phyloP scores from a whole-genome alignment of 2,113 vertebrate species.

The Geococcyx californianus region DNA sequence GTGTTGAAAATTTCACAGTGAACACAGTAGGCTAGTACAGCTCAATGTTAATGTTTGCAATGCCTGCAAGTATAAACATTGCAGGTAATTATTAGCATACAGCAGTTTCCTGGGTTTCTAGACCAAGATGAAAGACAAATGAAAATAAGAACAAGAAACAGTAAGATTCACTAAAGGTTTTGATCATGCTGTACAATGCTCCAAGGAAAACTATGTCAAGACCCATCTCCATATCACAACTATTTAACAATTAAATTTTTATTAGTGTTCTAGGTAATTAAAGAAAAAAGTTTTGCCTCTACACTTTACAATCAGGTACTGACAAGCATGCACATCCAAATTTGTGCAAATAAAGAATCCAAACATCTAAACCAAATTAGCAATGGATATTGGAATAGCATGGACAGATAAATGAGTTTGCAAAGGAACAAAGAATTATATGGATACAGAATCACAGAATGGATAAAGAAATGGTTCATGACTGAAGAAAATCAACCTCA shows the following conservation, averaged over 20 bases:
- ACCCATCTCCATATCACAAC: not conserved
- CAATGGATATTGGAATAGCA: not conserved
- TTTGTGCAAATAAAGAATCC: not conserved
- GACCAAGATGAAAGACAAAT: slow-evolving; percentile 17
- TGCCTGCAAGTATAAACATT: not conserved
- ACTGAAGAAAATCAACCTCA: slow-evolving; percentile 4
- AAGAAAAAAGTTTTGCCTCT: slow-evolving; percentile 5
- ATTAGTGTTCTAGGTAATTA: not conserved
- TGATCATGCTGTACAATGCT: slow-evolving; percentile 4
- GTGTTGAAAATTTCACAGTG: slow-evolving; percentile 55
- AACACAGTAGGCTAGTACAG: slow-evolving; percentile 39
- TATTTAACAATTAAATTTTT: not conserved
- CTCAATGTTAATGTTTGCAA: slow-evolving; percentile 9
- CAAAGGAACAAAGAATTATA: not conserved
- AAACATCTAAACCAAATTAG: not conserved
- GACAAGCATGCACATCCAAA: not conserved
- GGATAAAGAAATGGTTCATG: slow-evolving; percentile 32
- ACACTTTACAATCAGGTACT: not conserved
- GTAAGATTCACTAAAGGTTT: not conserved
- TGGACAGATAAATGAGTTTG: not conserved
- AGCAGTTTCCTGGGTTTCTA: slow-evolving; percentile 23
- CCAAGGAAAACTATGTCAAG: slow-evolving; percentile 16
- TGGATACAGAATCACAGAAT: not conserved
- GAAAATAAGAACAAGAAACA: not conserved
- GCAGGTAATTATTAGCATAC: slow-evolving; percentile 10